Evolutionary conservation across 2,797 vertebrate genomes (phyloP).

Genomic region (Tauraco hartlaubi): DNA sequence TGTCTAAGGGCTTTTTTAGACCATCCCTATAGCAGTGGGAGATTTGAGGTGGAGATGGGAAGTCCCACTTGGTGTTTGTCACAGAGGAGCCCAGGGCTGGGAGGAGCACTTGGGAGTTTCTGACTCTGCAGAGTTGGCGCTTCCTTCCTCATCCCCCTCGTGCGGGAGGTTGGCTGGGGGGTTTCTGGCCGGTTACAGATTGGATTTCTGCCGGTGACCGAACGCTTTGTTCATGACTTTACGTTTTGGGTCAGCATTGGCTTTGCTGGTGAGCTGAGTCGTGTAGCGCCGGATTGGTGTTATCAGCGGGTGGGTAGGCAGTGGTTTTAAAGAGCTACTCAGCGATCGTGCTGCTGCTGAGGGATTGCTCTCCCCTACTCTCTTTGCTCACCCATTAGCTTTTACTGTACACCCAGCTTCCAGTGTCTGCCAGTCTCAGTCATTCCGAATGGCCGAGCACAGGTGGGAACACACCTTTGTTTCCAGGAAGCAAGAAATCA

Average conservation of each 20-base stretch:
- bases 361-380: background rate
- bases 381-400: background rate
- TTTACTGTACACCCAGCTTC: background rate
- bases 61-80: background rate
- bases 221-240: background rate
- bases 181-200: background rate
- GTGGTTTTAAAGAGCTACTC: background rate
- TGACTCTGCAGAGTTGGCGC: background rate
- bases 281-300: background rate
- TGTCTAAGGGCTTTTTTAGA: background rate
- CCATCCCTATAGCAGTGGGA: background rate
- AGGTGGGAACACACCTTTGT: accelerated
- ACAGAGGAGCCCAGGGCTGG: background rate
- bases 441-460: background rate
- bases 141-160: background rate
- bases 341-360: background rate
- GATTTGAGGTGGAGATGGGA: background rate
- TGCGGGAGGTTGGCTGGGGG: accelerated
- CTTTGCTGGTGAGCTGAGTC: background rate
- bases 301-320: background rate
- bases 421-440: background rate
- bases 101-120: background rate
- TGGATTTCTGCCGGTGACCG: background rate
- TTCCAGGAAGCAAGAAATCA: background rate
- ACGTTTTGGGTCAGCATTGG: background rate